Percentiles rank a stretch among this genome's conserved stretches.
These are phyloP conservation scores for Remorina albescens DNA, from an alignment of 2,797 vertebrate species.

Conservation along the genomic window DNA sequence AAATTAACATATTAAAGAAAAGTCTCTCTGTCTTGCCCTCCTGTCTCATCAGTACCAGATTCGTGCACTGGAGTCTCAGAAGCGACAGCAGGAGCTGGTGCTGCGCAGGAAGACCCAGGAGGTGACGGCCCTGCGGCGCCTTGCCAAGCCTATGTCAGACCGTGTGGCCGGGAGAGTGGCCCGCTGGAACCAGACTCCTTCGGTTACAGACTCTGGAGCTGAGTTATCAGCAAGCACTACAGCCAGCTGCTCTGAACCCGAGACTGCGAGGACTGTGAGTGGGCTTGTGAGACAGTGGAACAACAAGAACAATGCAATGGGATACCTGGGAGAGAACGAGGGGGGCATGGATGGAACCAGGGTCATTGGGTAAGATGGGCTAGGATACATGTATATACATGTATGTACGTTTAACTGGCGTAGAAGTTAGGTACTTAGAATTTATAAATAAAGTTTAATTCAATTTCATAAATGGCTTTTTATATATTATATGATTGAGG, in stretches of 20 bases:
- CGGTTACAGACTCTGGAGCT: constrained; percentile 86
- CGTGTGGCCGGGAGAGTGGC: constrained; percentile 87
- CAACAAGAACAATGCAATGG: constrained; percentile 89
- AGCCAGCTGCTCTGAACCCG: constrained; percentile 89
- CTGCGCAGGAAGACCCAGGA: constrained; percentile 96
- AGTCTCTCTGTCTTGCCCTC: neutral
- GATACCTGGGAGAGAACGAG: constrained; percentile 87
- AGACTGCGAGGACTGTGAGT: constrained; percentile 89
- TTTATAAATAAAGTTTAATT: neutral
- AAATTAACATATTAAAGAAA: neutral
- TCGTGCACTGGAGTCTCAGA: constrained; percentile 95
- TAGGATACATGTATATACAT: neutral
- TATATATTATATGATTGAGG: too few species aligned
- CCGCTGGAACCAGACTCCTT: constrained; percentile 79
- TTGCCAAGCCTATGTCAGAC: constrained; percentile 95
- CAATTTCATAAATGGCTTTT: neutral
- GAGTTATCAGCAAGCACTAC: constrained; percentile 92
- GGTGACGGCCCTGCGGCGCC: constrained; percentile 92
- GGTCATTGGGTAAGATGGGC: constrained; percentile 66
- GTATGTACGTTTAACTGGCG: neutral
- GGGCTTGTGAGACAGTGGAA: constrained; percentile 98
- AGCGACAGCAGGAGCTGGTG: constrained; percentile 96
- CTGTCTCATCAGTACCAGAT: constrained; percentile 92
- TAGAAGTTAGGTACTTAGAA: neutral
- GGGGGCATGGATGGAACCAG: constrained; percentile 73